Conservation (phyloP, 2,113 vertebrate genomes). For the Psittacara wagleri region DNA sequence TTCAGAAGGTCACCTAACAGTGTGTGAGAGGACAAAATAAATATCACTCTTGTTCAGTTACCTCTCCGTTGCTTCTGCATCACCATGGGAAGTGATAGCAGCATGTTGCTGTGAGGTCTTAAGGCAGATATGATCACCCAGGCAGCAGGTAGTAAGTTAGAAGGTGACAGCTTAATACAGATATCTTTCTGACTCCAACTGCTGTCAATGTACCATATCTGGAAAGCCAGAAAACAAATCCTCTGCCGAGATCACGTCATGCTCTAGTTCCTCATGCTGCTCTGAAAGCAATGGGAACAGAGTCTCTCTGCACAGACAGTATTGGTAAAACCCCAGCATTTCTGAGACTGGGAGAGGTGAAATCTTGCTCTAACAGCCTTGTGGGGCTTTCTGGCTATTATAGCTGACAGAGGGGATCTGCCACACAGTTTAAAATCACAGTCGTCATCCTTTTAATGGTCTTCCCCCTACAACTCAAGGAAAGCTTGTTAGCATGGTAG, state of each 20-base stretch:
- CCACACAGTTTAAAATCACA: constrained; percentile 1
- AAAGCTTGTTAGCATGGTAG: not conserved
- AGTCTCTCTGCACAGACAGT: not conserved
- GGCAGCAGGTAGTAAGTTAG: not conserved
- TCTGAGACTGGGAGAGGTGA: not conserved
- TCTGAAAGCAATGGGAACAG: not conserved
- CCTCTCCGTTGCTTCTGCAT: not conserved
- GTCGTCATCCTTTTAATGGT: not conserved
- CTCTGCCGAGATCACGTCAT: not conserved
- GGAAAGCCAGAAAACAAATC: not conserved
- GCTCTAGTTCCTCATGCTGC: not conserved
- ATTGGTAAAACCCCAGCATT: not conserved
- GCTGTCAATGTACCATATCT: not conserved
- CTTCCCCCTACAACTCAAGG: not conserved
- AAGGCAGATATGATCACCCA: not conserved
- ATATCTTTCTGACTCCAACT: not conserved
- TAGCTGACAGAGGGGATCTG: not conserved
- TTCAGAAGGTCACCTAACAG: not conserved
- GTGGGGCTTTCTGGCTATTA: not conserved
- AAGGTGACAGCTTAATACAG: not conserved
- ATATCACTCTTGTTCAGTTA: not conserved
- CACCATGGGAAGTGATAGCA: not conserved
- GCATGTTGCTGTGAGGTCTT: not conserved
- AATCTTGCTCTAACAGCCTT: not conserved
- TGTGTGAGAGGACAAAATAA: not conserved